Percentiles rank a stretch among this genome's conserved stretches.
These are phyloP conservation scores for Lomographa bimaculata DNA, from an alignment of 2,888 invertebrate genomes.

Conservation along the genomic window DNA sequence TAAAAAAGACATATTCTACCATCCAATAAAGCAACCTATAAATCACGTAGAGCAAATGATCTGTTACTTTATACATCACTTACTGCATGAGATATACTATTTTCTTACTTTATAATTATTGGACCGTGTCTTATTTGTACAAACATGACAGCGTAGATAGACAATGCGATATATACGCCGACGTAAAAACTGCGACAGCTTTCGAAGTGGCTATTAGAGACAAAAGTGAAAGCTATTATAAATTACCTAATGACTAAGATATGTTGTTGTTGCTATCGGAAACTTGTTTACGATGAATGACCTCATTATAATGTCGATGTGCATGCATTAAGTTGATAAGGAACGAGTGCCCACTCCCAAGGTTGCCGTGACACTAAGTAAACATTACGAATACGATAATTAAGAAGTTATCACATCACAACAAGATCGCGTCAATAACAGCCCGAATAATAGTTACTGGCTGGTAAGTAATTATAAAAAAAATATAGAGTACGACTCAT, in stretches of 20 bases:
- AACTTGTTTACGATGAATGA: slow-evolving; percentile 13
- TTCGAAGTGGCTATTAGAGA: slow-evolving; percentile 2
- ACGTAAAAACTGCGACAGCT: slow-evolving; percentile 4
- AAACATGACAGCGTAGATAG: slow-evolving; percentile 13
- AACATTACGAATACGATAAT: too few species aligned
- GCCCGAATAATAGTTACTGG: too few species aligned
- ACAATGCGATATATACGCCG: slow-evolving; percentile 11
- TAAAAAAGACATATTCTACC: too few species aligned
- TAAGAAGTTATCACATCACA: too few species aligned
- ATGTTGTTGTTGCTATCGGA: not conserved
- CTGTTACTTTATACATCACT: too few species aligned
- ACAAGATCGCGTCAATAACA: too few species aligned
- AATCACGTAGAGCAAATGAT: too few species aligned
- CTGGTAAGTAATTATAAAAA: too few species aligned
- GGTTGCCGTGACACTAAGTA: slow-evolving; percentile 1
- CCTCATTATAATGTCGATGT: slow-evolving; percentile 15
- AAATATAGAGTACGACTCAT: too few species aligned
- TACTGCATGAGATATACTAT: too few species aligned
- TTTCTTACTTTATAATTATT: slow-evolving; percentile 7
- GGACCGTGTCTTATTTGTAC: slow-evolving; percentile 12
- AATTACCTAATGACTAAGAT: slow-evolving; percentile 4
- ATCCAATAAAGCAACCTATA: too few species aligned
- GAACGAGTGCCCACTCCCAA: slow-evolving; percentile 1
- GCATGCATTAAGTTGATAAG: not conserved
- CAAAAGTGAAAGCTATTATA: slow-evolving; percentile 14